Percentiles rank a stretch among this genome's conserved stretches.
phyloP scores from a whole-genome alignment of 2,113 vertebrate species.

The Mugil cephalus region DNA sequence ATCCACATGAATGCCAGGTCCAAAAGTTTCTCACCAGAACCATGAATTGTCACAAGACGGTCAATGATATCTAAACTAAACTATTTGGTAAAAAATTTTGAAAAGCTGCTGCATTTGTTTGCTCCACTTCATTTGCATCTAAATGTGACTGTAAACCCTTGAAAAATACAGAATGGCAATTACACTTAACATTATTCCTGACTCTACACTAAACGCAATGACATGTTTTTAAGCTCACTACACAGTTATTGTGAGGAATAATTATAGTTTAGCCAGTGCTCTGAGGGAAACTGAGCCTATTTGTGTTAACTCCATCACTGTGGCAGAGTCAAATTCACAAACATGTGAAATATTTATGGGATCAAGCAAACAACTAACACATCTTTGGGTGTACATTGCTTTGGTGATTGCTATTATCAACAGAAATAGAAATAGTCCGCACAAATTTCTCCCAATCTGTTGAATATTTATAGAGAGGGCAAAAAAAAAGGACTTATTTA shows the following conservation, averaged over 20 bases:
- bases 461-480: slow-evolving; percentile 76
- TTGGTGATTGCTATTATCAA: slow-evolving; percentile 65
- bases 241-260: not conserved
- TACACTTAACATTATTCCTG: not conserved
- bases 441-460: slow-evolving; percentile 45
- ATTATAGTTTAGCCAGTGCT: not conserved
- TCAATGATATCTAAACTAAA: too few species aligned
- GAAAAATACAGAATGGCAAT: not conserved
- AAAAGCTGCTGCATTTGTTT: not conserved
- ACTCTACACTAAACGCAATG: not conserved
- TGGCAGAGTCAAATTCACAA: slow-evolving; percentile 60
- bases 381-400: slow-evolving; percentile 61
- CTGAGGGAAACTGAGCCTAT: not conserved
- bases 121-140: not conserved
- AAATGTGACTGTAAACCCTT: not conserved
- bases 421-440: slow-evolving; percentile 52
- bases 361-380: slow-evolving; percentile 69
- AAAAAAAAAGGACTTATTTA: slow-evolving; percentile 77
- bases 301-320: slow-evolving; percentile 16
- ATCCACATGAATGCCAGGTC: too few species aligned
- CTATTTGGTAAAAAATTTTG: too few species aligned
- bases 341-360: slow-evolving; percentile 69
- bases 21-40: too few species aligned
- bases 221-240: not conserved
- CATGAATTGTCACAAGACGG: too few species aligned